Base-by-base conservation (phyloP, 2,888 invertebrate species). In the Shargacucullia verbasci region DNA sequence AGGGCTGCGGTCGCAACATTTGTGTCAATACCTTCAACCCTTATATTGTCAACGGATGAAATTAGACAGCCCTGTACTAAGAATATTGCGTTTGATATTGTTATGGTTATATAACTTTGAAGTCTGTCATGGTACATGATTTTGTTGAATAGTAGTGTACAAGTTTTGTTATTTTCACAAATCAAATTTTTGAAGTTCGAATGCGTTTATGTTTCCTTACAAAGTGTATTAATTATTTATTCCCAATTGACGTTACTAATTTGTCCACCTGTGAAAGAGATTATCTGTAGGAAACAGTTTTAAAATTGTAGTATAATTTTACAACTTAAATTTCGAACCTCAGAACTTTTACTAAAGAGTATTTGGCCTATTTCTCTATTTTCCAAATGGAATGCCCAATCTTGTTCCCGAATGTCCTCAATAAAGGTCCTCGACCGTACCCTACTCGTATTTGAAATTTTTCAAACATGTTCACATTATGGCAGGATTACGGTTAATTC, bases 1-100 rank as follows among this genome's bases (percentile, higher is more conserved):
- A 89, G 89, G 91, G 91, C 87, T 85, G 87, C 83, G 61, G 64
- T 68, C 74, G 83, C 80, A 79, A 79, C 86, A 87, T 86, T 86
- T 89, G 87, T 89, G 91, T 88, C 88, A 90, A 90, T 88, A 90
- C 82, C 80, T 80, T 79, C 83, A 83, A 84, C 89, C 76, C 90
- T 87, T 85, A 82, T 83, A 83, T 83, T 84, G 85, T 84, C 80
- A 77, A 78, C 76, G 75, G 55, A 80, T 82, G 80, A 81, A 86
- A 86, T 88, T 84, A 88, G 80, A 82, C 78, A 76, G 73, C 69
- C 67, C 61, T 70, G 47, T 44, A 46, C 52, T 31, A 33, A 41
- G 45, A 41, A 57, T 77, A 80, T 81, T 76, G 70, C 76, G 61
- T 62, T 66, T 57, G 76, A 78, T 82, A 82, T 81, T 79, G 73